A percentile compares a stretch with the other conserved stretches of the same genome.
Conservation (phyloP, 2,888 invertebrate species). For the Drosophila limbata region DNA sequence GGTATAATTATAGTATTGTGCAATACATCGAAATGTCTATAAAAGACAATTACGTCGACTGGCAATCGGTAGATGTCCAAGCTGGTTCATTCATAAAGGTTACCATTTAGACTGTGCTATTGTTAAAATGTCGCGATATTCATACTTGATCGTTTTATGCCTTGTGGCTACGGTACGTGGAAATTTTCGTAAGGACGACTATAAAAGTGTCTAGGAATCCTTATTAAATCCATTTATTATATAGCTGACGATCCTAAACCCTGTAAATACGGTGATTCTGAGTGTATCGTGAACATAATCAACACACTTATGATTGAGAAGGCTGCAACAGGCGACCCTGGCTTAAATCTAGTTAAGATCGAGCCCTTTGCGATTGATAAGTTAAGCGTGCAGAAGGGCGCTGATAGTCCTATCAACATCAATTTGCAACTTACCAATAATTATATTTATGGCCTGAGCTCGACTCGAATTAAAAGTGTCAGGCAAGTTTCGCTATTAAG, state of each 20-base stretch:
- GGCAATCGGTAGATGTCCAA: background rate
- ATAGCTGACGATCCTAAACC: constrained; percentile 65
- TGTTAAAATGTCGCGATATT: constrained; percentile 7
- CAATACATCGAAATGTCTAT: background rate
- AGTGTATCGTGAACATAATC: constrained; percentile 27
- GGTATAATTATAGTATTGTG: background rate
- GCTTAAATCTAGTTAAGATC: background rate
- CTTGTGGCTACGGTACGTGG: background rate
- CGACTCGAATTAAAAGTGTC: background rate
- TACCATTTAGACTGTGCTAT: background rate
- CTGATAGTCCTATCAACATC: constrained; percentile 1
- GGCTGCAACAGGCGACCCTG: background rate
- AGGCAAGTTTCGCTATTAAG: background rate
- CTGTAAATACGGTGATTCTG: constrained; percentile 58
- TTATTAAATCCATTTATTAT: background rate
- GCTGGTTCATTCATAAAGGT: background rate
- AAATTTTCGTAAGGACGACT: constrained; percentile 12
- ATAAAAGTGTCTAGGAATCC: background rate
- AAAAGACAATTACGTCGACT: background rate
- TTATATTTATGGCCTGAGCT: background rate
- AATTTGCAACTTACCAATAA: constrained; percentile 7
- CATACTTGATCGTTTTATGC: background rate
- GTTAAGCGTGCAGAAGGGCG: background rate
- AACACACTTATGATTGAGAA: constrained; percentile 45
- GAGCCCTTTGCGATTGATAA: background rate